Conservation (phyloP, 2,888 invertebrate species). For the Scaptomyza polygonia region DNA sequence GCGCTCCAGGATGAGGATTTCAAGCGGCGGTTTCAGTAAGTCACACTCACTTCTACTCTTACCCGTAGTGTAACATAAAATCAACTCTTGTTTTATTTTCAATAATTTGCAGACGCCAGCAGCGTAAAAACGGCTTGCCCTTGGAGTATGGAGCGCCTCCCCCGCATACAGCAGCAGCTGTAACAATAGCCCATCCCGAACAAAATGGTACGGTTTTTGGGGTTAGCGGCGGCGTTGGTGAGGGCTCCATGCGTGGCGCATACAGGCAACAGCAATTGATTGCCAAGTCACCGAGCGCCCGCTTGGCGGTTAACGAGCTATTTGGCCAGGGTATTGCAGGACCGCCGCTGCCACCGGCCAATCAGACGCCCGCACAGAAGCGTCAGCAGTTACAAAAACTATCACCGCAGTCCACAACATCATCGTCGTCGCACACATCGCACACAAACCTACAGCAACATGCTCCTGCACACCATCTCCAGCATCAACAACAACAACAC, state of each 20-base stretch:
- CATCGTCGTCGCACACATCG: conserved; percentile 79
- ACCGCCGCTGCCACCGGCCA: conserved; percentile 82
- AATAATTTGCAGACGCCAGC: conserved; percentile 71
- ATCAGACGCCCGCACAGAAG: conserved; percentile 82
- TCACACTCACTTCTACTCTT: conserved; percentile 17
- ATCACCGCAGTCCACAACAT: conserved; percentile 82
- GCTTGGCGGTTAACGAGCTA: conserved; percentile 82
- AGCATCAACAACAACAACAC: conserved; percentile 59
- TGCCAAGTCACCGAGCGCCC: conserved; percentile 80
- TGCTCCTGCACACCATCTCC: conserved; percentile 51
- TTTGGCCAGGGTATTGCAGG: conserved; percentile 74
- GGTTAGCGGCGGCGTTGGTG: conserved; percentile 83
- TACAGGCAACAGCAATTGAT: conserved; percentile 64
- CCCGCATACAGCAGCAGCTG: conserved; percentile 46
- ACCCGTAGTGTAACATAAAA: not conserved
- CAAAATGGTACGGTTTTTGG: conserved; percentile 81
- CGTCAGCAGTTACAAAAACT: conserved; percentile 79
- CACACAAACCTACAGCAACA: conserved; percentile 62
- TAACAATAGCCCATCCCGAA: conserved; percentile 62
- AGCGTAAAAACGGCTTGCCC: conserved; percentile 76
- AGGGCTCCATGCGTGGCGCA: conserved; percentile 81
- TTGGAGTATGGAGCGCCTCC: conserved; percentile 62
- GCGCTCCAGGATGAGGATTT: conserved; percentile 82
- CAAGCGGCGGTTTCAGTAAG: conserved; percentile 83
- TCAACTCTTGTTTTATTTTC: not conserved